Conservation (phyloP, 2,797 vertebrate species). For the Antennarius maculatus region DNA sequence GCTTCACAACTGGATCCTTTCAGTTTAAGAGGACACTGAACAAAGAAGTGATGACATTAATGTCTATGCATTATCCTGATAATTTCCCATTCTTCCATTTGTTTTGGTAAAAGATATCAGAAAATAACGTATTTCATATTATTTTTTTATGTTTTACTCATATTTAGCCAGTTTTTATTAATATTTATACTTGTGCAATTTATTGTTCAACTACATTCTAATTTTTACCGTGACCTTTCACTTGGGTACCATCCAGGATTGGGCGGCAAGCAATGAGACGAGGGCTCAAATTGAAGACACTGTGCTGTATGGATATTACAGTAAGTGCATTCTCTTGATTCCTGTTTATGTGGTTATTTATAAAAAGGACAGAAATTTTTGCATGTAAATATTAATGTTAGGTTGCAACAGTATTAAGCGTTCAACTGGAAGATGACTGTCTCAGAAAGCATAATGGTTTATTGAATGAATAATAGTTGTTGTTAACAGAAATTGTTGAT, state of each 20-base stretch:
- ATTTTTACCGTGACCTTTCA: slow-evolving; percentile 30
- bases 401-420: no score
- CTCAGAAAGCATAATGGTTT: no score
- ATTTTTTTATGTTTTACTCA: background rate
- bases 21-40: no score
- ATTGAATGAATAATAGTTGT: no score
- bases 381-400: background rate
- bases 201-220: slow-evolving; percentile 4
- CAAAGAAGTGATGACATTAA: background rate
- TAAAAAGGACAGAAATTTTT: background rate
- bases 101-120: background rate
- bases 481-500: no score
- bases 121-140: background rate
- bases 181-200: background rate
- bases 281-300: slow-evolving; percentile 92
- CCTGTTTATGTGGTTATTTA: background rate
- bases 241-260: slow-evolving; percentile 80
- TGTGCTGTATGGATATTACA: slow-evolving; percentile 95
- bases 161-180: background rate
- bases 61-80: background rate
- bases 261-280: slow-evolving; percentile 93
- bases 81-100: background rate
- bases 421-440: no score
- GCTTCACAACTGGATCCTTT: no score
- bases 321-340: slow-evolving; percentile 83